A percentile compares a stretch with the other conserved stretches of the same genome.
phyloP scores from a whole-genome alignment of 2,797 vertebrate species.

The Hapalemur alaotrensis region DNA sequence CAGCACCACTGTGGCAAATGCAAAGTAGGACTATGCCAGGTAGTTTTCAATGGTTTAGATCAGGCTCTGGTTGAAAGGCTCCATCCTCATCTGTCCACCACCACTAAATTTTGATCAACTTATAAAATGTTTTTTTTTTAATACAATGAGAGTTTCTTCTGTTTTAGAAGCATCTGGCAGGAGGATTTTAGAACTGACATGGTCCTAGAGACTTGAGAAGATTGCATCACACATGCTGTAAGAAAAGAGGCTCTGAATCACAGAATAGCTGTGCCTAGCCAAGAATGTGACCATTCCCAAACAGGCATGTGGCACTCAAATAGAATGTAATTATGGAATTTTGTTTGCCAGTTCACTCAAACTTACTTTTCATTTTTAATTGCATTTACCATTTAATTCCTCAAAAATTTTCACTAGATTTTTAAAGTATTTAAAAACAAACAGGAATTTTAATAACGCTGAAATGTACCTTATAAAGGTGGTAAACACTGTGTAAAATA shows the following conservation, averaged over 20 bases:
- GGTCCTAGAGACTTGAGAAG: neutral
- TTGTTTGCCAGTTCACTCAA: neutral
- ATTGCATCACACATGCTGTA: neutral
- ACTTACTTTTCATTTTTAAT: neutral
- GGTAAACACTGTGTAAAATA: neutral
- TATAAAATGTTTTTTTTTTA: neutral
- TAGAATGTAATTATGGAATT: neutral
- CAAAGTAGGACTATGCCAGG: rapidly evolving
- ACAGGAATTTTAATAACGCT: neutral
- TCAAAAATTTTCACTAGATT: neutral
- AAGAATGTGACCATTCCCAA: no score
- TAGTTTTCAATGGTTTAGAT: neutral
- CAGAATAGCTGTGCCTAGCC: neutral
- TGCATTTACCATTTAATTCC: neutral
- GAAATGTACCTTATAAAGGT: neutral
- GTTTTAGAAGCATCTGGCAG: neutral
- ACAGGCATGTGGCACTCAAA: no score
- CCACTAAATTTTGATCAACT: neutral
- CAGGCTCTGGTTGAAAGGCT: neutral
- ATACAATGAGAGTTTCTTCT: neutral
- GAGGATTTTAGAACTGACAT: neutral
- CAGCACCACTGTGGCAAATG: neutral
- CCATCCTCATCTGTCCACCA: neutral
- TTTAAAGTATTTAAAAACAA: neutral
- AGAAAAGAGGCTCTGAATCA: neutral